Evolutionary conservation across 2,888 invertebrate genomes (phyloP), one percentile per base, ranked within the genome.

Genomic region (Nymphalis urticae): DNA sequence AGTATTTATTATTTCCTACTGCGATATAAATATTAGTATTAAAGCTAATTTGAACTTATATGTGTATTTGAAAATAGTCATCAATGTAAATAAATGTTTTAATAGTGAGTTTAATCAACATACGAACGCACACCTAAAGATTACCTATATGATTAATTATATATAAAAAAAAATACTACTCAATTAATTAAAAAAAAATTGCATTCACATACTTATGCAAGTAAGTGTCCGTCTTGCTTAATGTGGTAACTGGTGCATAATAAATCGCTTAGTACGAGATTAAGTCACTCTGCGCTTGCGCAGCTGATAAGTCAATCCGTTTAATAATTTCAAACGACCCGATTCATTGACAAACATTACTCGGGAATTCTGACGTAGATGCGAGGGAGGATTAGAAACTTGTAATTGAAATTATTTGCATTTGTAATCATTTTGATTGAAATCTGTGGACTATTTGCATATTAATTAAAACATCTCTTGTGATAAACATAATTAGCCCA

Each of bases 231-330:
- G 17, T 32, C 68, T 75, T 72, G 56, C 53, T 54, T 69, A 75
- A 73, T 65, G 72, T 69, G 62, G 54, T 65, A 68, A 73, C 70
- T 76, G 74, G 73, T 71, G 77, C 76, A 73, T 73, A 74, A 63
- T 73, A 71, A 76, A 72, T 72, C 50, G 67, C 54, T 60, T 62
- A 53, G 24, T 53, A 56, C 32, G 54, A 62, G 56, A 68, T 66
- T 48, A 62, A 54, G 60, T n/a, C 60, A 64, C 47, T 50, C 50
- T 54, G 63, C 68, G 63, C 48, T 53, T 17, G 61, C 48, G 50
- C 54, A 32, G 27, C 64, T 58, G 58, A 58, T 58, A 58, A 42
- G 36, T 58, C 56, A 58, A 58, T 54, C 27, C 27, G 7, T 24
- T 54, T 27, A 24, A 42, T 50, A 50, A 36, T 19, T 10, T 58